A percentile compares a stretch with the other conserved stretches of the same genome.
These are phyloP conservation scores for Pseudolaguvia tuberculata DNA, from an alignment of 2,113 vertebrate species.

Conservation along the genomic window DNA sequence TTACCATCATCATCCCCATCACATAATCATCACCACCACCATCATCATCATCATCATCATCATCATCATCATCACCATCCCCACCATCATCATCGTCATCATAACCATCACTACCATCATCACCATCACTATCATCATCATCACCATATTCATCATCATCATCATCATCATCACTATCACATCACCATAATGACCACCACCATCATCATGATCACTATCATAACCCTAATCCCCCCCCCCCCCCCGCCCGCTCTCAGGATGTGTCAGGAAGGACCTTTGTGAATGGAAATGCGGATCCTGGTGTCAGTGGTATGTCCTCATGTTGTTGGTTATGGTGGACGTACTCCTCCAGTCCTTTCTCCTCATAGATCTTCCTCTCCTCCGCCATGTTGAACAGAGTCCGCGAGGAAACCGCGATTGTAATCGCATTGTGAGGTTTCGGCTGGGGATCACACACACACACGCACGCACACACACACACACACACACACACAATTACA, in stretches of 20 bases:
- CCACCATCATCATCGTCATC: too few relatives aligned
- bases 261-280: conserved; percentile 75
- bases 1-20: too few relatives aligned
- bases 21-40: too few relatives aligned
- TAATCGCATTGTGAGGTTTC: conserved; percentile 82
- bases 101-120: too few relatives aligned
- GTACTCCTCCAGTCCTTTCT: conserved; percentile 85
- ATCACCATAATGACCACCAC: too few relatives aligned
- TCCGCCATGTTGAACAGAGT: conserved; percentile 85
- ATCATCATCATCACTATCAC: too few relatives aligned
- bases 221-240: too few relatives aligned
- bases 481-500: background rate
- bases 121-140: too few relatives aligned
- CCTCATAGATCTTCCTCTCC: conserved; percentile 77
- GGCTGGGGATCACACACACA: conserved; percentile 64
- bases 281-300: conserved; percentile 83
- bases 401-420: conserved; percentile 86
- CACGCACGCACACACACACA: conserved; percentile 1
- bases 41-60: background rate
- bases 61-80: too few relatives aligned
- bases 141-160: too few relatives aligned
- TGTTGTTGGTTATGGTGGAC: conserved; percentile 78
- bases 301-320: conserved; percentile 77
- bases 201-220: too few relatives aligned
- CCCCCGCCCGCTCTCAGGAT: conserved; percentile 11